Evolutionary conservation across 2,113 vertebrate species (phyloP).

Genomic region (Phodopus roborovskii): DNA sequence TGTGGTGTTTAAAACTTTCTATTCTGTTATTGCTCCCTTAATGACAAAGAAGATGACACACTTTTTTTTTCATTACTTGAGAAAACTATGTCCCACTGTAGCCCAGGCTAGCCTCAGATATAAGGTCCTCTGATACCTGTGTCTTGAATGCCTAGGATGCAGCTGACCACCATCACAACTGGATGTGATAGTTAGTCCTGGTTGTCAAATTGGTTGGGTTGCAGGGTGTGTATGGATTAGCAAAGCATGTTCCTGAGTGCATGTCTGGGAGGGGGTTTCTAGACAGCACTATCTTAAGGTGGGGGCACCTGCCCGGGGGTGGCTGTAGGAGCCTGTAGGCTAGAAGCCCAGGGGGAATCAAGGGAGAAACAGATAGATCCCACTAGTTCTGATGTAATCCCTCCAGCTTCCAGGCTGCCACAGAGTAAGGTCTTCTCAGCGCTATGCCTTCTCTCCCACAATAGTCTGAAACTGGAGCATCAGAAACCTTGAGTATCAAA

Average conservation of each 20-base stretch:
- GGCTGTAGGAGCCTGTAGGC: too few relatives aligned
- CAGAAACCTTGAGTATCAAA: not conserved
- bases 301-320: rapidly evolving
- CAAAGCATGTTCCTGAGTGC: not conserved
- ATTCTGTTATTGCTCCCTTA: not conserved
- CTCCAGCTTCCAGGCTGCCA: not conserved
- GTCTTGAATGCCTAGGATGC: too few relatives aligned
- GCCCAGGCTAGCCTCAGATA: not conserved
- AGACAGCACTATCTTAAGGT: not conserved
- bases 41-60: not conserved
- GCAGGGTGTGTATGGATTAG: too few relatives aligned
- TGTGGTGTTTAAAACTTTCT: not conserved
- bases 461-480: not conserved
- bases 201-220: not conserved
- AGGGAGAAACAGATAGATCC: not conserved
- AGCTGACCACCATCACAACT: too few relatives aligned
- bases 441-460: not conserved
- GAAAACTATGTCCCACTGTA: not conserved
- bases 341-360: not conserved
- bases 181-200: not conserved
- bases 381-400: not conserved
- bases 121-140: not conserved
- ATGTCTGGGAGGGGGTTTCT: not conserved
- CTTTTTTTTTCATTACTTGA: not conserved
- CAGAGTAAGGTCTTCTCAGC: not conserved